Evolutionary conservation across 2,797 vertebrate genomes (phyloP).

Genomic region (Melanotaenia pygmaea): DNA sequence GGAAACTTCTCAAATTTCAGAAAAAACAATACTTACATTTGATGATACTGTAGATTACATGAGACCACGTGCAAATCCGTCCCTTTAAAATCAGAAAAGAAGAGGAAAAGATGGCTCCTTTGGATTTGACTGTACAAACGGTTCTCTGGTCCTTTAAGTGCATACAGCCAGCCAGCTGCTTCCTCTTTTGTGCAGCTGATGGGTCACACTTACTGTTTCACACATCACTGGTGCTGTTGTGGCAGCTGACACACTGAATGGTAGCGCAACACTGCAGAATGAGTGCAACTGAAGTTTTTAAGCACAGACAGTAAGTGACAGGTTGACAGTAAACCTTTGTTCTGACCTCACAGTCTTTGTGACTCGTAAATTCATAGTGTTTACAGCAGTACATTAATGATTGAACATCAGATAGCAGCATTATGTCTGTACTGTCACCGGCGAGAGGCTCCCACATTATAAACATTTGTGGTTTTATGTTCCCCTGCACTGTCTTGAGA

Average conservation of each 20-base stretch:
- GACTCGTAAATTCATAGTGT: background rate
- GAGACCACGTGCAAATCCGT: background rate
- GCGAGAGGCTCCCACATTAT: background rate
- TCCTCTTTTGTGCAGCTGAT: constrained; percentile 69
- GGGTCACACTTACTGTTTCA: constrained; percentile 24
- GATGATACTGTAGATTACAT: background rate
- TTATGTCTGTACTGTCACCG: background rate
- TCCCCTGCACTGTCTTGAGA: constrained; percentile 5
- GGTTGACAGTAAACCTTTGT: background rate
- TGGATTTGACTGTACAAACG: constrained; percentile 11
- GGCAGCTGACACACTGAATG: background rate
- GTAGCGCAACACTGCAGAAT: background rate
- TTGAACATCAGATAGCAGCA: background rate
- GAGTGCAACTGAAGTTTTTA: background rate
- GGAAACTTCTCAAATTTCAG: background rate
- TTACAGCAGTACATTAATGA: background rate
- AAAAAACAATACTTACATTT: constrained; percentile 48
- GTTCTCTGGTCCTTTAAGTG: constrained; percentile 6
- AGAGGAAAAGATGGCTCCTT: background rate
- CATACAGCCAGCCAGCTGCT: constrained; percentile 48
- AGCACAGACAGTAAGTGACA: background rate
- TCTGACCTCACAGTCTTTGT: constrained; percentile 2
- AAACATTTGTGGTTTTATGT: constrained; percentile 1
- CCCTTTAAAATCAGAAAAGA: background rate
- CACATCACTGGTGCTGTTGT: constrained; percentile 25